These are phyloP conservation scores for Plagodis pulveraria DNA, from an alignment of 2,888 invertebrate species.

Conservation along the genomic window DNA sequence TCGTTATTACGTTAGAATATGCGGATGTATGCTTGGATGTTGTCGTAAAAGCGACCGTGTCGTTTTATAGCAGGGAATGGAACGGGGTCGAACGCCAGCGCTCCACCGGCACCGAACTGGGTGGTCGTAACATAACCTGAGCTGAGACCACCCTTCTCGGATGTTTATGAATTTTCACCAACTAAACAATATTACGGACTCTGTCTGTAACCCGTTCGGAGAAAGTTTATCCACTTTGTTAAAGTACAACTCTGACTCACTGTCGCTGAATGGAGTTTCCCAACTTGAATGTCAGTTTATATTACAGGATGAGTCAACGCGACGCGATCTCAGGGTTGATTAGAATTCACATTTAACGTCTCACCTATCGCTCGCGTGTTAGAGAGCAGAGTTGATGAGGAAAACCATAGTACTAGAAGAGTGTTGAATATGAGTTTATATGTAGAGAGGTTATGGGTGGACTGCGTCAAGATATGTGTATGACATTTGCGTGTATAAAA, in stretches of 20 bases:
- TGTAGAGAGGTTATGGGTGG: too few relatives aligned
- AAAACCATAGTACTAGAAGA: not conserved
- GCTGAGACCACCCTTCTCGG: conserved; percentile 53
- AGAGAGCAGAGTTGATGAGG: not conserved
- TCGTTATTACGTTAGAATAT: conserved; percentile 58
- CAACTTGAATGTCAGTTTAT: conserved; percentile 24
- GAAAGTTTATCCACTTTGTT: conserved; percentile 37
- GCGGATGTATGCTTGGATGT: conserved; percentile 59
- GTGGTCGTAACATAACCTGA: conserved; percentile 68
- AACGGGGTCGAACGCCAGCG: conserved; percentile 50
- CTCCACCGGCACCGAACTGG: conserved; percentile 47
- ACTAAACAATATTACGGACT: conserved; percentile 46
- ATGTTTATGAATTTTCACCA: conserved; percentile 68
- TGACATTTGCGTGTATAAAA: too few relatives aligned
- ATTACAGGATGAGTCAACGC: conserved; percentile 17
- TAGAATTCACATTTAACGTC: not conserved
- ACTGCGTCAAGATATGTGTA: not conserved
- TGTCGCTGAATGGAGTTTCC: conserved; percentile 32
- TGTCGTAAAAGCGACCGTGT: conserved; percentile 69
- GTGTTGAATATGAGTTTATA: too few relatives aligned
- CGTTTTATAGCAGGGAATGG: conserved; percentile 64
- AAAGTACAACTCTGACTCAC: conserved; percentile 30
- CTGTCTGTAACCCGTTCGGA: conserved; percentile 30
- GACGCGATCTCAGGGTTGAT: conserved; percentile 11
- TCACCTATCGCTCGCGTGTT: too few relatives aligned